Evolutionary conservation across 2,113 vertebrate genomes (phyloP).

Genomic region (Callospermophilus lateralis): DNA sequence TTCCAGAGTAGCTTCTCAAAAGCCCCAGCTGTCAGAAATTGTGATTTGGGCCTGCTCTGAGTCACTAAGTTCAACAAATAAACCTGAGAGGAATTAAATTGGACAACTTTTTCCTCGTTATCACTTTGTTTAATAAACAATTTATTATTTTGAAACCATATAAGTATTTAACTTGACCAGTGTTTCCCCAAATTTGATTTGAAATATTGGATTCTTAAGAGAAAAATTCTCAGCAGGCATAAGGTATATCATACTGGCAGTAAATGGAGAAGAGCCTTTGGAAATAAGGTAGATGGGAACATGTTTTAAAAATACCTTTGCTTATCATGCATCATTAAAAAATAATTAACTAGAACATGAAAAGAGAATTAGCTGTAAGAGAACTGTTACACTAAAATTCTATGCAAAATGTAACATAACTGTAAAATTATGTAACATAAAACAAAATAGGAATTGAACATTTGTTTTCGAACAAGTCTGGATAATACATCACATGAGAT

Average conservation of each 20-base stretch:
- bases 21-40: background rate
- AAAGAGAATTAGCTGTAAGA: background rate
- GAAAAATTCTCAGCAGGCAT: background rate
- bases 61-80: conserved; percentile 15
- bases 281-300: background rate
- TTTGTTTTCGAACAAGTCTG: conserved; percentile 10
- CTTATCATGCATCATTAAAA: background rate
- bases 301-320: background rate
- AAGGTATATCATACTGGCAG: background rate
- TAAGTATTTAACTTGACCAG: background rate
- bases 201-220: background rate
- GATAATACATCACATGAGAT: background rate
- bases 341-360: background rate
- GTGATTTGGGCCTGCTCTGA: background rate
- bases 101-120: background rate
- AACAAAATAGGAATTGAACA: background rate
- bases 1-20: conserved; percentile 58
- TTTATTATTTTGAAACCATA: conserved; percentile 15
- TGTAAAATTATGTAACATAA: background rate
- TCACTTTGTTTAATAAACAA: conserved; percentile 30
- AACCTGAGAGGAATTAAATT: background rate
- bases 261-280: background rate
- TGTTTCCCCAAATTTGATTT: background rate
- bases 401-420: background rate
- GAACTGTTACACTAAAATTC: background rate